These are phyloP conservation scores for Crambe crambe DNA, from an alignment of 37 sponge, comb jelly and placozoan genomes.

Conservation along the genomic window DNA sequence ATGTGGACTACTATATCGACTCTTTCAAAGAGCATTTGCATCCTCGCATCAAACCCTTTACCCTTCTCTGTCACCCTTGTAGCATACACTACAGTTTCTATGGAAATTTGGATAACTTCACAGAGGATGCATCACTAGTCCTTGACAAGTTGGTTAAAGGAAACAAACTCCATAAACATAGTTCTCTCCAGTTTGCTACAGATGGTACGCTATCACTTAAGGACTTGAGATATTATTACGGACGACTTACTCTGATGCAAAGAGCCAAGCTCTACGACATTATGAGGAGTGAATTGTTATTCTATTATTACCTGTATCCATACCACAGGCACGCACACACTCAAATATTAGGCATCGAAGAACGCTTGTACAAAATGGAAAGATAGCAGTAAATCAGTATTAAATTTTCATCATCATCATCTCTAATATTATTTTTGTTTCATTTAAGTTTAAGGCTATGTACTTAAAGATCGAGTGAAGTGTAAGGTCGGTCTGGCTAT, in stretches of 20 bases:
- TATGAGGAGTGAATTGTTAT: conserved; percentile 9
- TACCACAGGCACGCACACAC: neutral
- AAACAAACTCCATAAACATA: neutral
- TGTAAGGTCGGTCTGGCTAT: neutral
- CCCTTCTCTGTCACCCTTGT: conserved; percentile 21
- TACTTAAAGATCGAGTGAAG: too few species aligned
- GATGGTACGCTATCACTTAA: too few species aligned
- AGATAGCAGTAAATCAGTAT: too few species aligned
- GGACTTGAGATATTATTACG: neutral
- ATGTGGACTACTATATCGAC: conserved; percentile 14
- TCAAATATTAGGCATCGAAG: neutral
- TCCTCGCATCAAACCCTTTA: conserved; percentile 16
- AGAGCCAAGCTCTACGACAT: neutral
- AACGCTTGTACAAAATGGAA: too few species aligned
- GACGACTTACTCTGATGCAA: neutral
- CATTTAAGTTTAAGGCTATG: too few species aligned
- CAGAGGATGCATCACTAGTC: neutral
- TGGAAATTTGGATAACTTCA: conserved; percentile 26
- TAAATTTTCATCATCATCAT: too few species aligned
- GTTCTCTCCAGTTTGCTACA: neutral
- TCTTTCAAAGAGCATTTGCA: neutral
- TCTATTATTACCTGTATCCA: conserved; percentile 43
- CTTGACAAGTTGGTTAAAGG: neutral
- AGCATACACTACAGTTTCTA: conserved; percentile 29
- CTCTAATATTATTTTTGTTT: too few species aligned